Evolutionary conservation across 1,140 invertebrate species (phyloP).

Genomic region (Drosophila aff.): DNA sequence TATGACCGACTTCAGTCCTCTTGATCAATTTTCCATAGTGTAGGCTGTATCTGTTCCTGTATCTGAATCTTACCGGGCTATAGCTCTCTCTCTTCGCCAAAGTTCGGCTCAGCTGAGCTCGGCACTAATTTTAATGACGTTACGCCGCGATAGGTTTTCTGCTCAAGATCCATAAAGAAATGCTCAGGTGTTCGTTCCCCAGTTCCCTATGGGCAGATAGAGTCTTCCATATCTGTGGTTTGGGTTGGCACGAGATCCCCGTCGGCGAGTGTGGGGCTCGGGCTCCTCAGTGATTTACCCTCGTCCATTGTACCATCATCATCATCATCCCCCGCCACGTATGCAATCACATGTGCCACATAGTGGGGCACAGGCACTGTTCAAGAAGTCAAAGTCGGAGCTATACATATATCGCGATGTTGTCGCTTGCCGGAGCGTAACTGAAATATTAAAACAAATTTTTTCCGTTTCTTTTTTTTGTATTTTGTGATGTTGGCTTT

Average conservation of each 20-base stretch:
- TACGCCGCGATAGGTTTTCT: constrained; percentile 82
- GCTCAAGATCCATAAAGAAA: constrained; percentile 83
- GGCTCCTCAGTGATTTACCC: constrained; percentile 75
- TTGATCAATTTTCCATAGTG: constrained; percentile 13
- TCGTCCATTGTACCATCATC: constrained; percentile 43
- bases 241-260: constrained; percentile 71
- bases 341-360: constrained; percentile 16
- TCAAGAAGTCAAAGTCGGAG: constrained; percentile 68
- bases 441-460: constrained; percentile 83
- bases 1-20: no score
- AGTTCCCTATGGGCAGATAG: constrained; percentile 25
- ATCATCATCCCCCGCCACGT: constrained; percentile 37
- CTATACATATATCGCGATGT: constrained; percentile 75
- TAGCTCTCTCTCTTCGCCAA: constrained; percentile 17
- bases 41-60: constrained; percentile 20
- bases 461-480: constrained; percentile 48
- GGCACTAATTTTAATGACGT: constrained; percentile 83
- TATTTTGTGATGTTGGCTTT: constrained; percentile 44
- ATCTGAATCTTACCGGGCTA: constrained; percentile 24
- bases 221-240: constrained; percentile 60
- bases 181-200: constrained; percentile 73
- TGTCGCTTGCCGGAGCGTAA: constrained; percentile 79
- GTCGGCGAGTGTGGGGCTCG: constrained; percentile 17
- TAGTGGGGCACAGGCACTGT: constrained; percentile 40
- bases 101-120: constrained; percentile 62